A percentile compares a stretch with the other conserved stretches of the same genome.
Conservation (phyloP, 2,797 vertebrate species). For the Brachymystax lenok region DNA sequence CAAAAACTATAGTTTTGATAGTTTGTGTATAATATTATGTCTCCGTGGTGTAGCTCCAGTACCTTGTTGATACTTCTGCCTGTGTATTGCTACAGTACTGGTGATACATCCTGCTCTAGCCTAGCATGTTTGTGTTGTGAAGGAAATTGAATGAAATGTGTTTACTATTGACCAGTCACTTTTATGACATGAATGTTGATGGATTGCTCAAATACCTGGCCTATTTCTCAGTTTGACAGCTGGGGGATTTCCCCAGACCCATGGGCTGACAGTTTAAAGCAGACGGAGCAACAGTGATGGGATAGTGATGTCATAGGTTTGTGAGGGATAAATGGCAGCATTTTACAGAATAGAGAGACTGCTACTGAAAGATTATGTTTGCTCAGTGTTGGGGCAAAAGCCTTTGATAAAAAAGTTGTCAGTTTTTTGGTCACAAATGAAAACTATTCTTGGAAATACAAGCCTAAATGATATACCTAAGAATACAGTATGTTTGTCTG, state of each 20-base stretch:
- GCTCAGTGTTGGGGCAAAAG: constrained; percentile 1
- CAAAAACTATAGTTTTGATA: background rate
- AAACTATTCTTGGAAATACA: background rate
- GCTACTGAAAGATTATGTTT: constrained; percentile 12
- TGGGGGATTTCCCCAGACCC: background rate
- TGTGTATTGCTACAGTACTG: background rate
- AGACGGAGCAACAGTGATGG: background rate
- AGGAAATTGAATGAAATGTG: constrained; percentile 1
- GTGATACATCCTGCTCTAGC: constrained; percentile 2
- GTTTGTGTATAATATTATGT: background rate
- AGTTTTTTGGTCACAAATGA: background rate
- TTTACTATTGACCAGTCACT: constrained; percentile 7
- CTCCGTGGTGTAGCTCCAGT: background rate
- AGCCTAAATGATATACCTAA: constrained; percentile 17
- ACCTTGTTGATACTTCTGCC: background rate
- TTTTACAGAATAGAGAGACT: background rate
- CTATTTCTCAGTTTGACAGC: constrained; percentile 1
- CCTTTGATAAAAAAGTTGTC: constrained; percentile 3
- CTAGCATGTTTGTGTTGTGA: constrained; percentile 19
- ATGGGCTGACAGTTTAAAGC: background rate
- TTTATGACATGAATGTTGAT: constrained; percentile 14
- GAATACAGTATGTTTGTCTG: constrained; percentile 8
- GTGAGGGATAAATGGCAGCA: background rate
- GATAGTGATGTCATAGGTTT: background rate
- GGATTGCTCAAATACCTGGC: background rate